Conservation (phyloP, 2,888 invertebrate species). For the Apodemia arnacis region DNA sequence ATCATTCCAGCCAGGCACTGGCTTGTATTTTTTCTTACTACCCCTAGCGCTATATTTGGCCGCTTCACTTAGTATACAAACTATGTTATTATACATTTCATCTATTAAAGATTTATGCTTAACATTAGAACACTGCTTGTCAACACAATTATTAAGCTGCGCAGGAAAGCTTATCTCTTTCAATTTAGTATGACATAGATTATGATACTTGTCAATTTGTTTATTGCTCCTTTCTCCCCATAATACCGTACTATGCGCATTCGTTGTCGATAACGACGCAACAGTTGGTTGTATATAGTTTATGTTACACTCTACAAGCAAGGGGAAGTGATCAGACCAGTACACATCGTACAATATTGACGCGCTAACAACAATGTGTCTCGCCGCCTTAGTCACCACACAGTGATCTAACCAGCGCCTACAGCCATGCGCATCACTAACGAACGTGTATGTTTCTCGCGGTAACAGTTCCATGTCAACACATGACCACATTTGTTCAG, state of each 20-base stretch:
- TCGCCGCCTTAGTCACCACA: conserved; percentile 41
- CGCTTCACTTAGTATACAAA: conserved; percentile 39
- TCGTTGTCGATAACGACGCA: conserved; percentile 20
- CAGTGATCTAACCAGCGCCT: conserved; percentile 66
- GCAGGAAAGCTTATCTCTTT: conserved; percentile 50
- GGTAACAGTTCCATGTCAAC: not conserved
- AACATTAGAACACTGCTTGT: conserved; percentile 38
- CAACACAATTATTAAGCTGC: conserved; percentile 49
- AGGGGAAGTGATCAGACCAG: conserved; percentile 74
- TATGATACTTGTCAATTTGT: conserved; percentile 44
- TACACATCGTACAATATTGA: conserved; percentile 46
- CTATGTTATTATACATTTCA: conserved; percentile 62
- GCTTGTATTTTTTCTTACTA: not conserved
- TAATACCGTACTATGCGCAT: conserved; percentile 31
- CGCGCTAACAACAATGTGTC: conserved; percentile 17
- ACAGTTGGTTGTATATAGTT: conserved; percentile 35
- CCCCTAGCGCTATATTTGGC: conserved; percentile 25
- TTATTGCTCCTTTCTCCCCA: conserved; percentile 60
- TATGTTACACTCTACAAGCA: conserved; percentile 63
- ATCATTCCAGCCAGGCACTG: conserved; percentile 72
- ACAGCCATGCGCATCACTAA: conserved; percentile 44
- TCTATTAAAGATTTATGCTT: conserved; percentile 56
- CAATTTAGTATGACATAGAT: not conserved
- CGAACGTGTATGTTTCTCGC: conserved; percentile 12
- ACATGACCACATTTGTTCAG: conserved; percentile 19